phyloP scores from a whole-genome alignment of 1,140 invertebrate genomes.

The Teleogryllus occipitalis region DNA sequence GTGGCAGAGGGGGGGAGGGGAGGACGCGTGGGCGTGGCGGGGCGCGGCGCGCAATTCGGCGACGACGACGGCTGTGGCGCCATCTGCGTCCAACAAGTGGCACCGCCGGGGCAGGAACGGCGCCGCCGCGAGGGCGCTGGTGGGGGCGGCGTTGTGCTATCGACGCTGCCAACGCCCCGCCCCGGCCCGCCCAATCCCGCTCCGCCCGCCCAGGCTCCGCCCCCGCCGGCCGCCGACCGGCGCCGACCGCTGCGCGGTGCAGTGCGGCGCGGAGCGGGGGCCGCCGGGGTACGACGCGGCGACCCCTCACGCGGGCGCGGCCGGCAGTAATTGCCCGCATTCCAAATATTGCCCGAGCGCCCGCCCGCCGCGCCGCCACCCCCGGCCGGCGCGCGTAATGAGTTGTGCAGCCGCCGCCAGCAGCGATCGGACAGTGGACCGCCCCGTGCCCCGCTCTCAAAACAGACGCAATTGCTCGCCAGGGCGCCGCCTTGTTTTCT shows the following conservation, averaged over 20 bases:
- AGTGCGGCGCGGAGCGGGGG: too few species aligned
- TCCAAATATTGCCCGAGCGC: too few species aligned
- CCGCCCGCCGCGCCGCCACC: too few species aligned
- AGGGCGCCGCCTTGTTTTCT: not conserved
- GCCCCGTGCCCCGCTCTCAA: not conserved
- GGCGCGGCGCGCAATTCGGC: not conserved
- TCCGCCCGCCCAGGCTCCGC: not conserved
- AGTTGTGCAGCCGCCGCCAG: too few species aligned
- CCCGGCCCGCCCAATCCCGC: too few species aligned
- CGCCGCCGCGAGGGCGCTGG: not conserved
- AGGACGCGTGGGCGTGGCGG: too few species aligned
- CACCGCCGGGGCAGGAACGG: not conserved
- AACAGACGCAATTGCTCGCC: not conserved
- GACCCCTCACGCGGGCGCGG: not conserved
- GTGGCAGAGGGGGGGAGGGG: too few species aligned
- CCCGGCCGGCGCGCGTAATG: too few species aligned
- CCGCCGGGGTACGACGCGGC: too few species aligned
- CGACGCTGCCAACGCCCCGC: not conserved
- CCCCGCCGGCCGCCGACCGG: not conserved
- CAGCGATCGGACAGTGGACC: too few species aligned
- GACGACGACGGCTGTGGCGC: not conserved
- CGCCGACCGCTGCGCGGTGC: not conserved
- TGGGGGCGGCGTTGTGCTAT: not conserved
- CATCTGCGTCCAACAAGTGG: not conserved
- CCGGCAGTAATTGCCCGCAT: too few species aligned